Base-by-base conservation (phyloP, 2,113 vertebrate genomes). In the Heterocephalus glaber region DNA sequence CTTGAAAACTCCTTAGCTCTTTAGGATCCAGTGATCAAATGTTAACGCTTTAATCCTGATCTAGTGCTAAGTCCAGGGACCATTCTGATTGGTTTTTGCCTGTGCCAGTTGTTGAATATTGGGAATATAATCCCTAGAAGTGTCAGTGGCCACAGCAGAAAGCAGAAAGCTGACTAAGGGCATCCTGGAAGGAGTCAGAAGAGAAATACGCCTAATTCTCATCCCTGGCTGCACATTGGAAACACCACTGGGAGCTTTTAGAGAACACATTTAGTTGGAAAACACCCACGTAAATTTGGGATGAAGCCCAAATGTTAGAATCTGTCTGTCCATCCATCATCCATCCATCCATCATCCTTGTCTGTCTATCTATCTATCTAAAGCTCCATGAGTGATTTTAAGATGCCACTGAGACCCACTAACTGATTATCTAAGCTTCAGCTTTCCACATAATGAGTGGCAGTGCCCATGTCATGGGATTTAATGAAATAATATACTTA, bases 361-460 rank as follows among this genome's bases (percentile, higher is more conserved):
- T 33, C 3, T 12, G 2, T 17, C n/a, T n/a, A 16, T 44, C 11
- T 28, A 70, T 74, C 41, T 41, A 24, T 76, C 7, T 63, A 17
- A 26, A 44, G 4, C 20, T 93, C 28, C 44, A 77, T 61, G 49
- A 58, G 65, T 90, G 66, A 66, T 72, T 86, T 95, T 91, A 91
- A 77, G 13, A 17, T 86, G 28, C 22, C 3, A 0, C n/a, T 61
- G 41, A 95, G 65, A 35, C 8, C 35, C 65, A 35, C 10, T 63
- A 81, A 82, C 47, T 49, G 90, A 61, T 47, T 90, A 86, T 90
- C 49, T 83, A 79, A 90, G 77, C 54, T 79, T 72, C 33, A 54
- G 54, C 7, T 96, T 89, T 47, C 49, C 13, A 35, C 22, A 41
- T 91, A 93, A 54, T 86, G 58, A 77, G 24, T 19, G 16, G 13